Percentiles rank a stretch among this genome's conserved stretches.
Evolutionary conservation across 2,888 invertebrate genomes (phyloP).

Genomic region (Pammene fasciana): DNA sequence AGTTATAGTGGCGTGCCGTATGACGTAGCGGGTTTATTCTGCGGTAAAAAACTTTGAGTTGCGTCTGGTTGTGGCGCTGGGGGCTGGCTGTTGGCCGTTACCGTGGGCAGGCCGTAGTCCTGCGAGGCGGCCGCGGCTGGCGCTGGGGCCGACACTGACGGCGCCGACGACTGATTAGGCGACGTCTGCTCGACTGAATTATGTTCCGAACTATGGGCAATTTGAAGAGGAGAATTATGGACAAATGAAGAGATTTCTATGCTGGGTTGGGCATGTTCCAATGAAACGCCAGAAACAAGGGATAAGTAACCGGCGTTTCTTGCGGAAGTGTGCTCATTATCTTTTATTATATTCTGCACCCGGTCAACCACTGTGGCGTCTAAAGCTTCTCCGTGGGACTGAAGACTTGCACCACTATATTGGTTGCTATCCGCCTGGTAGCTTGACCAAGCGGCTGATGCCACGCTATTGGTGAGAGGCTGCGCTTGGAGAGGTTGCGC

Average conservation of each 20-base stretch:
- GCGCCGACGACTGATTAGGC: constrained; percentile 48
- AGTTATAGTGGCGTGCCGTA: constrained; percentile 70
- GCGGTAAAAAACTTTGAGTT: constrained; percentile 65
- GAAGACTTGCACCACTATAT: constrained; percentile 58
- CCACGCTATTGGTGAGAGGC: constrained; percentile 46
- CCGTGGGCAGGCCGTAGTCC: constrained; percentile 60
- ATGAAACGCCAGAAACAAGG: constrained; percentile 71
- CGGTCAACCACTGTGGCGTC: constrained; percentile 68
- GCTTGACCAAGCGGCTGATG: constrained; percentile 58
- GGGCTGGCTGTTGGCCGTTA: constrained; percentile 51
- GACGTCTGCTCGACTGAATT: constrained; percentile 47
- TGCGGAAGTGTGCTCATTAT: constrained; percentile 72
- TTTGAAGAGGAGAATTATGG: constrained; percentile 61
- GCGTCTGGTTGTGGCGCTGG: constrained; percentile 47
- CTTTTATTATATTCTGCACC: constrained; percentile 71
- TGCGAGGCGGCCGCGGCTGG: constrained; percentile 48
- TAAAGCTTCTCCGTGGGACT: constrained; percentile 63
- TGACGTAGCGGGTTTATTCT: constrained; percentile 61
- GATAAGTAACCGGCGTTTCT: constrained; percentile 70
- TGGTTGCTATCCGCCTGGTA: constrained; percentile 73
- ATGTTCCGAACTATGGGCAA: constrained; percentile 42
- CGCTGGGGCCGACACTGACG: constrained; percentile 38
- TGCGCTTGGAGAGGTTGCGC: constrained; percentile 58
- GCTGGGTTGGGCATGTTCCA: constrained; percentile 72
- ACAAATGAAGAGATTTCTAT: constrained; percentile 74